Evolutionary conservation across 2,888 invertebrate genomes (phyloP), one percentile per base, ranked within the genome.

Genomic region (Phymatocera aterrima): DNA sequence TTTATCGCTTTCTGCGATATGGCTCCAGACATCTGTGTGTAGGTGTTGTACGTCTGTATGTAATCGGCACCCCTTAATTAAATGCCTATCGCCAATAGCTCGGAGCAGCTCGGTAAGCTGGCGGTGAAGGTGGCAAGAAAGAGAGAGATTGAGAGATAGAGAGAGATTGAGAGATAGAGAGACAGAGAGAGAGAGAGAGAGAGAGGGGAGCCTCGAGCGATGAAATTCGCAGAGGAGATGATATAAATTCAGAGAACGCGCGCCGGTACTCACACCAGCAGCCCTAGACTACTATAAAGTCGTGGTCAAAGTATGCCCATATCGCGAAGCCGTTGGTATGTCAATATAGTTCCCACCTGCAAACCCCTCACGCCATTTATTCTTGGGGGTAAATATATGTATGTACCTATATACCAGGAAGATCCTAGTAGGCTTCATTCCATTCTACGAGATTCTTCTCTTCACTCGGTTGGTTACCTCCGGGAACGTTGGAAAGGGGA

Each of bases 301-400:
- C 86, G 87, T 85, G 85, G 85, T 89, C 87, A 87, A 90, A 89
- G 89, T 90, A 90, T 90, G 89, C 88, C 88, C 88, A 89, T 89
- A 88, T 89, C 87, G 86, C 80, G 83, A 57, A 83, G 81, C 82
- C 87, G 84, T 84, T 83, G 90, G 90, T 90, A 90, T 90, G 90
- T 88, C 90, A 90, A 89, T 90, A 90, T 89, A 89, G 84, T 75
- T 37, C 74, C 57, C 80, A 84, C 46, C 68, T 43, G 46, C 68
- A 1, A 21, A 31, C 40, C 24, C 15, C 24, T 46, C 18, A 15
- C 60, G 5, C 28, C 54, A 15, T n/a, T 18, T n/a, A n/a, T 24
- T 37, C n/a, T 31, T 3, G 31, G 40, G 21, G 28, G 24, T 34
- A 31, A 60, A 64, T 64, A 64, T 68, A 43, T 65, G 5, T 65